A percentile compares a stretch with the other conserved stretches of the same genome.
Conservation (phyloP, 2,113 vertebrate species). For the Mungos mungo region DNA sequence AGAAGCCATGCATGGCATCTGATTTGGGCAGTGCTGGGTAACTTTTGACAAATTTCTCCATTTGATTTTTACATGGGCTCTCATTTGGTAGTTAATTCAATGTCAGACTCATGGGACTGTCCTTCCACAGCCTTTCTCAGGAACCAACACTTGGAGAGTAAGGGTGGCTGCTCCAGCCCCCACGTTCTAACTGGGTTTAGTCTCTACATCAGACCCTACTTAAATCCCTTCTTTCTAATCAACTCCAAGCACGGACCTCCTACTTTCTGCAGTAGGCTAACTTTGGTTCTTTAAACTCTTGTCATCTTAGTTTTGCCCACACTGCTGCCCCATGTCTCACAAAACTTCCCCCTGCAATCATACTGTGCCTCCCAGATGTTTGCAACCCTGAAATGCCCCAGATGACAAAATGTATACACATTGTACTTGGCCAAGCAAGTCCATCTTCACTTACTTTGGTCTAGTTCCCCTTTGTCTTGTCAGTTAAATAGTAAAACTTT, state of each 20-base stretch:
- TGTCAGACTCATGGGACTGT: background rate
- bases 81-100: background rate
- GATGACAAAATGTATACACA: constrained; percentile 5
- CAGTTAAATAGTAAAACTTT: constrained; percentile 17
- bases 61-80: background rate
- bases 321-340: background rate
- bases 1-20: background rate
- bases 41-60: background rate
- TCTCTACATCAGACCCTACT: background rate
- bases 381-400: constrained; percentile 2
- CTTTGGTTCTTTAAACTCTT: background rate
- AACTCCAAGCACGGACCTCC: background rate
- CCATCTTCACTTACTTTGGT: constrained; percentile 2
- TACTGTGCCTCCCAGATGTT: background rate
- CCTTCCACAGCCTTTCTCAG: background rate
- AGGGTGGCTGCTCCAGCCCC: background rate
- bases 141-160: background rate
- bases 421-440: constrained; percentile 21
- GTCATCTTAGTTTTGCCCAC: background rate
- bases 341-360: background rate
- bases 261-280: background rate
- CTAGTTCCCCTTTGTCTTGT: constrained; percentile 49
- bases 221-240: background rate
- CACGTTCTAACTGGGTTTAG: background rate
- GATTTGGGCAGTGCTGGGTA: background rate